Evolutionary conservation across 2,797 vertebrate species (phyloP).

Genomic region (Ara ararauna): DNA sequence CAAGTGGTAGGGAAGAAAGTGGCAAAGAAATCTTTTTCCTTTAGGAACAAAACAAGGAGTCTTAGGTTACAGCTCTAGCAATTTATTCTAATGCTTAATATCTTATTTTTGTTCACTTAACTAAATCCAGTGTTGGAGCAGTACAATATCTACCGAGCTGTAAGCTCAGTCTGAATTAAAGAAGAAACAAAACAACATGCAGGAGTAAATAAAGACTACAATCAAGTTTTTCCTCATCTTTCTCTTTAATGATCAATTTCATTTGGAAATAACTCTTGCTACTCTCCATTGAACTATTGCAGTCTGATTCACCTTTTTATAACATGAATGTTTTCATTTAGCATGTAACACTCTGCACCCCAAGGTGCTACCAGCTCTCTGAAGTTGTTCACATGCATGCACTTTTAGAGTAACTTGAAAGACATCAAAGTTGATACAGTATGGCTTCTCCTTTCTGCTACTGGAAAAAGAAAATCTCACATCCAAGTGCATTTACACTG

Average conservation of each 20-base stretch:
- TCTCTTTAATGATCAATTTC: not conserved
- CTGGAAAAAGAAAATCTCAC: not conserved
- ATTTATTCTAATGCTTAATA: not conserved
- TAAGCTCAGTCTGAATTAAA: not conserved
- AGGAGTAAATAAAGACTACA: not conserved
- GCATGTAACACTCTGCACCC: not conserved
- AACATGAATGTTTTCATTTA: not conserved
- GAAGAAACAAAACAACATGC: not conserved
- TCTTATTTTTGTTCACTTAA: not conserved
- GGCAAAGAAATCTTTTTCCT: not conserved
- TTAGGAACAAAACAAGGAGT: not conserved
- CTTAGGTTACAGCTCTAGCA: not conserved
- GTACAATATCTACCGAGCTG: not conserved
- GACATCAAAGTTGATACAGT: not conserved
- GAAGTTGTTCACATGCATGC: rapidly evolving
- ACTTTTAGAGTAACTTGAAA: not conserved
- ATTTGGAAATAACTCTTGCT: not conserved
- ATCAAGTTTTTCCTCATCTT: not conserved
- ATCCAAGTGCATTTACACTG: not conserved
- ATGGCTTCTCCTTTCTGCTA: not conserved
- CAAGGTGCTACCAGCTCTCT: not conserved
- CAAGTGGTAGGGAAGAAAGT: not conserved
- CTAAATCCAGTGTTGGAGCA: not conserved
- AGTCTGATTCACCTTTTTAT: not conserved
- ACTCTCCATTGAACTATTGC: not conserved